phyloP scores from a whole-genome alignment of 2,888 invertebrate species.

The Metallyticus violacea region DNA sequence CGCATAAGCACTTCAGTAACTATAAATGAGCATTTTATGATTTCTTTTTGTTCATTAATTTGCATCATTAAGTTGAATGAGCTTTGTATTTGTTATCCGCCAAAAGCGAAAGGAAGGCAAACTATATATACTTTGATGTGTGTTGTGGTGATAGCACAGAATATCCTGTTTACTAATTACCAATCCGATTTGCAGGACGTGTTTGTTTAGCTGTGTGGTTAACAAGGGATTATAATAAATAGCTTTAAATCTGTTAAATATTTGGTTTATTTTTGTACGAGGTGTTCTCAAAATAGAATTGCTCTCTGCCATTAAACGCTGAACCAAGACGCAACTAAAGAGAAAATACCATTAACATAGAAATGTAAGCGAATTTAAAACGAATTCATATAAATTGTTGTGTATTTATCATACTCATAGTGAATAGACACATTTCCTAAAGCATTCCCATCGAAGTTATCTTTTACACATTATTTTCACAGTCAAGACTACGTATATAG shows the following conservation, averaged over 20 bases:
- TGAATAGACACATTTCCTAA: no score
- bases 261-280: neutral
- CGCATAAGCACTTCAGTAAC: no score
- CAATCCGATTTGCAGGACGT: neutral
- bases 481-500: no score
- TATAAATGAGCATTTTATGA: neutral
- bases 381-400: no score
- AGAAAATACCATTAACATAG: no score
- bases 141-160: neutral
- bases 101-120: neutral
- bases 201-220: neutral
- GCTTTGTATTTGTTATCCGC: no score
- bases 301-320: neutral
- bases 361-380: no score
- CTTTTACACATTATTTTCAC: no score
- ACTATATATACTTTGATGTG: neutral
- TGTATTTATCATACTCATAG: no score
- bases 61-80: no score
- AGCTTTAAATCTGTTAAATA: neutral
- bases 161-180: neutral
- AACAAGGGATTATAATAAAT: neutral
- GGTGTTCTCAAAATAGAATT: neutral
- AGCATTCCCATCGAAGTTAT: no score
- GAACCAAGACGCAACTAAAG: no score
- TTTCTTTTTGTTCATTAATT: neutral